Conservation (phyloP, 2,888 invertebrate species). For the Agelastica alni region DNA sequence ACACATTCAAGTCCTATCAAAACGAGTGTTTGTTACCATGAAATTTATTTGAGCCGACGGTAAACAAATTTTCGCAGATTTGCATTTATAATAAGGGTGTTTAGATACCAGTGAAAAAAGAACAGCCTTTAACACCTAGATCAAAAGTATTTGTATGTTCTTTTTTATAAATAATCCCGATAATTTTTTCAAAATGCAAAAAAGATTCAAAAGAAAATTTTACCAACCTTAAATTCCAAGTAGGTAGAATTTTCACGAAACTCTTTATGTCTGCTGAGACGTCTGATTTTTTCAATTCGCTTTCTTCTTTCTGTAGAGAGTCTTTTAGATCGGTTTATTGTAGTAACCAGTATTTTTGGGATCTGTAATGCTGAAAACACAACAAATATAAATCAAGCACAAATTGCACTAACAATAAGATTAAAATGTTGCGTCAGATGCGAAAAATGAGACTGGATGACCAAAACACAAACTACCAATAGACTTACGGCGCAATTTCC, state of each 20-base stretch:
- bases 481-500: not conserved
- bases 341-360: conserved; percentile 1
- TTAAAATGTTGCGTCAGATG: not conserved
- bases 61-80: not conserved
- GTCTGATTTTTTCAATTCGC: not conserved
- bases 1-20: no score
- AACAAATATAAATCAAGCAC: no score
- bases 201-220: no score
- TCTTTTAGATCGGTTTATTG: not conserved
- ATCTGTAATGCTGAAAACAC: conserved; percentile 8
- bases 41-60: no score
- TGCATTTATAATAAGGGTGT: no score
- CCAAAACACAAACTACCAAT: not conserved
- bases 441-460: not conserved
- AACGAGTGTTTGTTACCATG: no score
- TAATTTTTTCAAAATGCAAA: no score
- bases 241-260: not conserved
- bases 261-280: not conserved
- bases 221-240: not conserved
- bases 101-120: no score
- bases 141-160: no score
- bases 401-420: not conserved
- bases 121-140: no score
- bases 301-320: conserved; percentile 4
- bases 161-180: no score